Evolutionary conservation across 2,888 invertebrate species (phyloP), one percentile per base, ranked within the genome.

Genomic region (Drosophila sordidula): DNA sequence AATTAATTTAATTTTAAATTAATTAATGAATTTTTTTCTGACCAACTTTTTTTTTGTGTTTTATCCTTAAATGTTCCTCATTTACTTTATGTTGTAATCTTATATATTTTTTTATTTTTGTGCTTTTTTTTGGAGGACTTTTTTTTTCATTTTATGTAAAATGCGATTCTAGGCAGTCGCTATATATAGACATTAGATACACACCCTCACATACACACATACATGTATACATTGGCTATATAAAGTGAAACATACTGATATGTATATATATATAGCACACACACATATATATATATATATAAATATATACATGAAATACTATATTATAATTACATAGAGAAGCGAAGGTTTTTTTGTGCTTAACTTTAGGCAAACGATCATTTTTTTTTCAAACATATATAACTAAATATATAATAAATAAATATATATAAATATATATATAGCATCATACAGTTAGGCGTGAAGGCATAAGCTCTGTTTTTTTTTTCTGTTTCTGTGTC

Each of bases 21-120:
- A 70, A 42, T 18, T 47, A 14, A 41, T 41, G 25, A n/a, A 16
- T 38, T 32, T 50, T 26, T 44, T 64, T 59, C 39, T 34, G 16
- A 11, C 16, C 29, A 29, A 32, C 66, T 73, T 75, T 73, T 78
- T 55, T 68, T 73, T 73, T 78, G 47, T 70, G 57, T 65, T 75
- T 75, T 85, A 79, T 67, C 25, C 65, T 72, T 63, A 76, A 75
- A 77, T 85, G 88, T 81, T 85, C 87, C 87, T 87, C 87, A 75
- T 54, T 80, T 63, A 70, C 69, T 69, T 64, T 70, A 85, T 87
- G 74, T 77, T 85, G 59, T 84, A 57, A 51, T 62, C 34, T 34
- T 34, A 34, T 34, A 34, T 34, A 12, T 69, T 74, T 76, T 83
- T 77, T 81, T 78, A 55, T 63, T 81, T 80, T 73, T 80, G 85